These are phyloP conservation scores for Lepidocolaptes lacrymiger DNA, from an alignment of 2,797 vertebrate species.

Conservation along the genomic window DNA sequence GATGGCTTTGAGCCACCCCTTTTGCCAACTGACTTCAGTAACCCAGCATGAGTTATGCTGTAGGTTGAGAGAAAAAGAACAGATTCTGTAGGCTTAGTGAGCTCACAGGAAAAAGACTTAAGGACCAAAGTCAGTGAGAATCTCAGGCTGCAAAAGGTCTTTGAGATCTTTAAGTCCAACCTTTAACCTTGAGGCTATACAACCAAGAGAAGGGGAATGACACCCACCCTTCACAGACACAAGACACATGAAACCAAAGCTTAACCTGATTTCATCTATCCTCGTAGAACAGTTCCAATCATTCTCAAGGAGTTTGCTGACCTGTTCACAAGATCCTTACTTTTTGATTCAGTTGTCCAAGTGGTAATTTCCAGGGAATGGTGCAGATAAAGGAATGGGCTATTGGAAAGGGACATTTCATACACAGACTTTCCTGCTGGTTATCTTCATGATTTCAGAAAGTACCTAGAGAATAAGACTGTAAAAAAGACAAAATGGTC, in stretches of 20 bases:
- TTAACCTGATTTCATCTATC: background rate
- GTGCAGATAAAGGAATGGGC: background rate
- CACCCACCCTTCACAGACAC: background rate
- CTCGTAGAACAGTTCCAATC: rapidly evolving
- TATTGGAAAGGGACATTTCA: background rate
- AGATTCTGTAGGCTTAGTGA: background rate
- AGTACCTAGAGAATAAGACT: background rate
- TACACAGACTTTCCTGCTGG: background rate
- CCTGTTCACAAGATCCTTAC: rapidly evolving
- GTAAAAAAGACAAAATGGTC: background rate
- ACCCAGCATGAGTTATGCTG: background rate
- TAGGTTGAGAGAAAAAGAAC: background rate
- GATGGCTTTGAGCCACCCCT: background rate
- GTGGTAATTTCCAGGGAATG: background rate
- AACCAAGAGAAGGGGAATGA: background rate
- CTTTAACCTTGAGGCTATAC: background rate
- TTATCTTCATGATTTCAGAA: background rate
- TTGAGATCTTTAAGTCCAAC: background rate
- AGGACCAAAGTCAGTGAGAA: background rate
- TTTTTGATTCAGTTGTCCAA: background rate
- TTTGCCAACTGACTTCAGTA: background rate
- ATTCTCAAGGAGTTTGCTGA: background rate
- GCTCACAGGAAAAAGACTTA: background rate
- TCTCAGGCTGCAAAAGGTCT: background rate
- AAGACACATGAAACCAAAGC: background rate